Conservation (phyloP, 2,113 vertebrate genomes). For the Callionymus lyra region DNA sequence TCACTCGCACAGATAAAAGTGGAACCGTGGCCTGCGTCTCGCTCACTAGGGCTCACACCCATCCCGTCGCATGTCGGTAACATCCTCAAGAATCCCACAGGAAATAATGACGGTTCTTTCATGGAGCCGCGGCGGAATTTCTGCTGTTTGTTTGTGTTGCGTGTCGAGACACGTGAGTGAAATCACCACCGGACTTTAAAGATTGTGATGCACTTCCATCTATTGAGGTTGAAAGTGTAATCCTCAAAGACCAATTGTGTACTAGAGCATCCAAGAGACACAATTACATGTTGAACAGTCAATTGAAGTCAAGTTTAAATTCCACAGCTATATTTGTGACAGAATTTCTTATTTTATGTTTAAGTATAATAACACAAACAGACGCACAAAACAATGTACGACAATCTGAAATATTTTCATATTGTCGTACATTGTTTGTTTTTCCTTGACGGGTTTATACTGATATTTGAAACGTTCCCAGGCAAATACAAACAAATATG, state of each 20-base stretch:
- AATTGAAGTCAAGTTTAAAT: too few relatives aligned
- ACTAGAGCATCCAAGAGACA: too few relatives aligned
- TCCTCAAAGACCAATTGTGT: neutral
- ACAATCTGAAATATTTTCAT: too few relatives aligned
- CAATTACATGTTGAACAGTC: too few relatives aligned
- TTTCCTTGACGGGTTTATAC: too few relatives aligned
- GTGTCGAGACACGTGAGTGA: slow-evolving; percentile 30
- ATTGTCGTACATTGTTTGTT: too few relatives aligned
- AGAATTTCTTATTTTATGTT: too few relatives aligned
- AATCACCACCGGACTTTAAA: slow-evolving; percentile 1
- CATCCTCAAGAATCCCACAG: slow-evolving; percentile 61
- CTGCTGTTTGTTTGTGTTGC: slow-evolving; percentile 45
- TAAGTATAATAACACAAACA: too few relatives aligned
- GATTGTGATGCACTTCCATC: slow-evolving; percentile 16
- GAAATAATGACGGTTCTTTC: slow-evolving; percentile 49
- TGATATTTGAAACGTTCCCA: too few relatives aligned
- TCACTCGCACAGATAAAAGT: slow-evolving; percentile 30
- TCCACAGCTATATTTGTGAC: too few relatives aligned
- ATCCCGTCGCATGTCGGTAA: slow-evolving; percentile 35
- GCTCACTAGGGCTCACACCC: slow-evolving; percentile 43
- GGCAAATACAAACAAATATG: too few relatives aligned
- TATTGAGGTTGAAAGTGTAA: slow-evolving; percentile 6
- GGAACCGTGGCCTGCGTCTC: slow-evolving; percentile 22
- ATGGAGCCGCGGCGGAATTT: slow-evolving; percentile 37
- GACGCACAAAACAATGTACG: too few relatives aligned